Evolutionary conservation across 2,113 vertebrate genomes (phyloP).

Genomic region (Cheirogaleus medius): DNA sequence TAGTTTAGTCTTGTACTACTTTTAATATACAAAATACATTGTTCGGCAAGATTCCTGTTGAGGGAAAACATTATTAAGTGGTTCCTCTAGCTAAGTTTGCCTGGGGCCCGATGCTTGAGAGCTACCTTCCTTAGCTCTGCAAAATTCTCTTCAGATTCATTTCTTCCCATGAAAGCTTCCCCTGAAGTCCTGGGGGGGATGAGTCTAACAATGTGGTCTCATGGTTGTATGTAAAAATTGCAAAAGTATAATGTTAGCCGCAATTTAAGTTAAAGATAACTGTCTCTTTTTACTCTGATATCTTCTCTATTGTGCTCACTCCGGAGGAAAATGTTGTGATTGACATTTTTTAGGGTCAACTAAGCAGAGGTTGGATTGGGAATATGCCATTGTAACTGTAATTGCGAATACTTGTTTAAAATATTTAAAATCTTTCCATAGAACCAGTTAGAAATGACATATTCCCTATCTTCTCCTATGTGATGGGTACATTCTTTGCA

Average conservation of each 20-base stretch:
- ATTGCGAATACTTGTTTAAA: not conserved
- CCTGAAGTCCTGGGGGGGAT: too few species aligned
- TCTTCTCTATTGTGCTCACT: not conserved
- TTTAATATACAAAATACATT: slow-evolving; percentile 11
- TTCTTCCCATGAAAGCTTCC: not conserved
- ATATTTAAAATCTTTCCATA: not conserved
- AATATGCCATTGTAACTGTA: not conserved
- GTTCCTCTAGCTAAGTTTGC: not conserved
- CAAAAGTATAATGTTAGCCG: not conserved
- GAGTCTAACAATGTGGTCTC: not conserved
- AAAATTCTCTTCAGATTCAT: not conserved
- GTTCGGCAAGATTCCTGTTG: not conserved
- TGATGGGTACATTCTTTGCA: not conserved
- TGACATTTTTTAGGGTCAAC: not conserved
- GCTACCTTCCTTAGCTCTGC: not conserved
- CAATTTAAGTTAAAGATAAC: not conserved
- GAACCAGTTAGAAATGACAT: not conserved
- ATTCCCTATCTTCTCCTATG: not conserved
- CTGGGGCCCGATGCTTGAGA: not conserved
- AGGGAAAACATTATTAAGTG: not conserved
- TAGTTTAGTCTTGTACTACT: slow-evolving; percentile 46
- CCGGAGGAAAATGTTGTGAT: not conserved
- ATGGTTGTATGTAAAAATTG: not conserved
- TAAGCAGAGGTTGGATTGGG: not conserved
- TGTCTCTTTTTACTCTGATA: not conserved